phyloP scores from a whole-genome alignment of 2,888 invertebrate species.

The Noctua pronuba region DNA sequence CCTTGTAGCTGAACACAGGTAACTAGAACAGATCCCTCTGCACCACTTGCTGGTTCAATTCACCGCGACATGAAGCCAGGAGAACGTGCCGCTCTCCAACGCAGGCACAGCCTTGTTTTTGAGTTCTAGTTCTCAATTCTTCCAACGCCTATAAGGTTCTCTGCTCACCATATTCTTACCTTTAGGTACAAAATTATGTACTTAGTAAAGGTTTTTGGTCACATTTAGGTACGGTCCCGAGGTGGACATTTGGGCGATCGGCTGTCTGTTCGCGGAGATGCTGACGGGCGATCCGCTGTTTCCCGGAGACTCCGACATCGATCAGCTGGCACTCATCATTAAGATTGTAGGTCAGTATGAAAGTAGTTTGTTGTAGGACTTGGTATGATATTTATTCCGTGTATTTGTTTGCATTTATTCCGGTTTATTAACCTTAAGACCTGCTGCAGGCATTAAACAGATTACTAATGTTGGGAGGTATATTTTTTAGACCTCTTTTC shows the following conservation, averaged over 20 bases:
- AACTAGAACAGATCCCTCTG: neutral
- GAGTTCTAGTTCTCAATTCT: neutral
- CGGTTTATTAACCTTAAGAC: neutral
- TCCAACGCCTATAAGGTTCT: neutral
- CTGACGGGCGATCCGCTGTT: conserved; percentile 96
- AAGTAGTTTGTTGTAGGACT: neutral
- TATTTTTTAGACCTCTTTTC: neutral
- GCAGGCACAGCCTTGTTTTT: too few species aligned
- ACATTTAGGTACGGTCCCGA: conserved; percentile 91
- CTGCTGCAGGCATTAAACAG: neutral
- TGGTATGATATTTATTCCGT: neutral
- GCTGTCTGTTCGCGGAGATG: conserved; percentile 96
- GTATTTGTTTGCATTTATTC: neutral
- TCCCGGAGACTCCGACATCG: conserved; percentile 97
- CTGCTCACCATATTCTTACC: neutral
- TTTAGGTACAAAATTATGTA: neutral
- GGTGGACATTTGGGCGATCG: conserved; percentile 97
- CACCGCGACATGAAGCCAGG: neutral
- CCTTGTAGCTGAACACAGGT: conserved; percentile 94
- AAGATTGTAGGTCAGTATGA: conserved; percentile 92
- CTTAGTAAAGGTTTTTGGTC: neutral
- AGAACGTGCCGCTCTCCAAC: neutral
- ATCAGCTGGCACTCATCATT: conserved; percentile 95
- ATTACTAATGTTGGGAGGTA: neutral
- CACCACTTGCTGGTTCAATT: neutral